Percentiles rank a stretch among this genome's conserved stretches.
Evolutionary conservation across 2,113 vertebrate genomes (phyloP).

Genomic region (Aldabrachelys gigantea): DNA sequence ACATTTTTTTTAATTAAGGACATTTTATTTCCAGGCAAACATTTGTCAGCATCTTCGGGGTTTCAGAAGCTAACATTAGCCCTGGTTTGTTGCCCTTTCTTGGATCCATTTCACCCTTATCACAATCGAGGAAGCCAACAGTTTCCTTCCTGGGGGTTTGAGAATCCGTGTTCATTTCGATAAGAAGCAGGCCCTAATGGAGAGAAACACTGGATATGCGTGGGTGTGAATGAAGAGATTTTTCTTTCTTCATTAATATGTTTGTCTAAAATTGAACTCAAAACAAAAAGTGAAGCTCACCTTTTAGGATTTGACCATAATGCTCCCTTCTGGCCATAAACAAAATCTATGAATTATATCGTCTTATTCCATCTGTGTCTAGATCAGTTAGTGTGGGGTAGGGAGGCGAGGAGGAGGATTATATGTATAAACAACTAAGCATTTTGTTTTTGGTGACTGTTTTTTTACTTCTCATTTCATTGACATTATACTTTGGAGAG

Average conservation of each 20-base stretch:
- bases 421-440: not conserved
- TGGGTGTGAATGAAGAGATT: constrained; percentile 3
- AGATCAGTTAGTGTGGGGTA: not conserved
- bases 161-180: constrained; percentile 48
- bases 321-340: not conserved
- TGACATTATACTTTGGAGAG: not conserved
- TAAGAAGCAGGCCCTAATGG: constrained; percentile 54
- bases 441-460: not conserved
- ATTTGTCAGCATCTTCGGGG: constrained; percentile 31
- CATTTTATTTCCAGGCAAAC: constrained; percentile 49
- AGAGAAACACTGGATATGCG: constrained; percentile 51
- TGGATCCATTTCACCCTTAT: constrained; percentile 66
- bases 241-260: constrained; percentile 41
- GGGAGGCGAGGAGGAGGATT: not conserved
- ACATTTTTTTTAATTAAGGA: not conserved
- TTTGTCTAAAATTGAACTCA: constrained; percentile 39
- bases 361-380: not conserved
- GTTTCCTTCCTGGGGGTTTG: constrained; percentile 63
- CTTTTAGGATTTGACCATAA: constrained; percentile 37
- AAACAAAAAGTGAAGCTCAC: not conserved
- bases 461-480: no score
- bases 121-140: constrained; percentile 61
- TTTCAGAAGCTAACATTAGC: constrained; percentile 38
- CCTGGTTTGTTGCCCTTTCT: constrained; percentile 51
- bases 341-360: not conserved